Evolutionary conservation across 2,797 vertebrate species (phyloP).

Genomic region (Hyperoplus immaculatus): DNA sequence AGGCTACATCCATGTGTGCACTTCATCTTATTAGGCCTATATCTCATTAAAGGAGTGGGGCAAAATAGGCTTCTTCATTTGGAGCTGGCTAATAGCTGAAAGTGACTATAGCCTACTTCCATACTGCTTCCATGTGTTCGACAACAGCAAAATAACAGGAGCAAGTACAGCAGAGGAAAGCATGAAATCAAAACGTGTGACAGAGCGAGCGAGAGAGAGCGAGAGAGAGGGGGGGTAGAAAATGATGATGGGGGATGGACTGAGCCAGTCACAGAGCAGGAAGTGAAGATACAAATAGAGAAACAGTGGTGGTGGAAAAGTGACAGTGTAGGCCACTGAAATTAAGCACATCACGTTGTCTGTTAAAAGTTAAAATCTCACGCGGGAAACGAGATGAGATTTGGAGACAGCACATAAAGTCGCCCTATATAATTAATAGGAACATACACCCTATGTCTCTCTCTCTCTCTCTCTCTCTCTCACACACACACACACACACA

Average conservation of each 20-base stretch:
- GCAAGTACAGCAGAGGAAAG: conserved; percentile 73
- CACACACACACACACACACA: too few species aligned
- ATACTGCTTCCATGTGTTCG: conserved; percentile 72
- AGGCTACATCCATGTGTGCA: conserved; percentile 47
- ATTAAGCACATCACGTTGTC: conserved; percentile 52
- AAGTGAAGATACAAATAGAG: conserved; percentile 83
- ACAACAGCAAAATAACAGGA: conserved; percentile 71
- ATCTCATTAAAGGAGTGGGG: conserved; percentile 61
- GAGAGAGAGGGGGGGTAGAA: conserved; percentile 64
- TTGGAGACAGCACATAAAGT: conserved; percentile 66
- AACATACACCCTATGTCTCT: conserved; percentile 70
- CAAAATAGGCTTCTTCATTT: conserved; percentile 61
- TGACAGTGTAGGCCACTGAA: conserved; percentile 62
- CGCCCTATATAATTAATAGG: conserved; percentile 68
- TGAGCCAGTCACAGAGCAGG: conserved; percentile 82
- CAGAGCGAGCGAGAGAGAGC: conserved; percentile 3
- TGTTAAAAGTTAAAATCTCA: conserved; percentile 54
- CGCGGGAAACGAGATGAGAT: conserved; percentile 44
- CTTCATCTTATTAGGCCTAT: conserved; percentile 57
- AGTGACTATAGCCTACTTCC: conserved; percentile 58
- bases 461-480: conserved; percentile 46
- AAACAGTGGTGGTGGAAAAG: conserved; percentile 68
- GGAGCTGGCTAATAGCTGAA: conserved; percentile 63
- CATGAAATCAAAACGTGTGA: conserved; percentile 81
- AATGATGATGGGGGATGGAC: conserved; percentile 84